phyloP scores from a whole-genome alignment of 2,888 invertebrate species.

The Scaptomyza parva region DNA sequence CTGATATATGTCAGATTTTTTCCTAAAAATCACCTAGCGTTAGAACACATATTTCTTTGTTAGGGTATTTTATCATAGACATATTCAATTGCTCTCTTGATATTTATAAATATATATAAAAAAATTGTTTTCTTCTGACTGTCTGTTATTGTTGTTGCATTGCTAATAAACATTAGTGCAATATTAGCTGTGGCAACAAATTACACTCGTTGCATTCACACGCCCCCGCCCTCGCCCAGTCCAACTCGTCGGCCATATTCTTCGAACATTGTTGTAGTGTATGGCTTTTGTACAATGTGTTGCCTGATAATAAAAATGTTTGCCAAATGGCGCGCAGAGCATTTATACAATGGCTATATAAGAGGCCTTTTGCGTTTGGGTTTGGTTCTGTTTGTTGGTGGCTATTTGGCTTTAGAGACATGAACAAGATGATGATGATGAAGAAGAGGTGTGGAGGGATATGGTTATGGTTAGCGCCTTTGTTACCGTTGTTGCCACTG shows the following conservation, averaged over 20 bases:
- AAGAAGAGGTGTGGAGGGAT: background rate
- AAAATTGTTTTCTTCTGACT: constrained; percentile 20
- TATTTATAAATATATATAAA: constrained; percentile 28
- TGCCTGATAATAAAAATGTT: constrained; percentile 74
- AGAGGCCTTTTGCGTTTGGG: constrained; percentile 40
- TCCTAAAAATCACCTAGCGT: no score
- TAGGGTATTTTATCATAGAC: constrained; percentile 5
- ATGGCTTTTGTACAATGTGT: constrained; percentile 39
- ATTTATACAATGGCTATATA: constrained; percentile 50
- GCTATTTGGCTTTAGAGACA: constrained; percentile 53
- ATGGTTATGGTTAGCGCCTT: constrained; percentile 11
- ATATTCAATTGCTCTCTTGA: background rate
- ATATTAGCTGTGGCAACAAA: constrained; percentile 72
- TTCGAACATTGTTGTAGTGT: no score
- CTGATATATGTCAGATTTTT: no score
- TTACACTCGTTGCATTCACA: constrained; percentile 43
- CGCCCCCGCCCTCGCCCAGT: background rate
- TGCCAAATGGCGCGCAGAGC: constrained; percentile 70
- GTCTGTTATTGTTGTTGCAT: constrained; percentile 36
- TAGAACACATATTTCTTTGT: background rate
- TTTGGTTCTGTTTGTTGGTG: constrained; percentile 45
- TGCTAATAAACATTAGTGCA: constrained; percentile 75
- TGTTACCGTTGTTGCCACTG: constrained; percentile 56
- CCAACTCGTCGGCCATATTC: no score
- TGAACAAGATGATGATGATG: background rate